Evolutionary conservation across 2,888 invertebrate species (phyloP), one percentile per base, ranked within the genome.

Genomic region (Peribatodes rhomboidaria): DNA sequence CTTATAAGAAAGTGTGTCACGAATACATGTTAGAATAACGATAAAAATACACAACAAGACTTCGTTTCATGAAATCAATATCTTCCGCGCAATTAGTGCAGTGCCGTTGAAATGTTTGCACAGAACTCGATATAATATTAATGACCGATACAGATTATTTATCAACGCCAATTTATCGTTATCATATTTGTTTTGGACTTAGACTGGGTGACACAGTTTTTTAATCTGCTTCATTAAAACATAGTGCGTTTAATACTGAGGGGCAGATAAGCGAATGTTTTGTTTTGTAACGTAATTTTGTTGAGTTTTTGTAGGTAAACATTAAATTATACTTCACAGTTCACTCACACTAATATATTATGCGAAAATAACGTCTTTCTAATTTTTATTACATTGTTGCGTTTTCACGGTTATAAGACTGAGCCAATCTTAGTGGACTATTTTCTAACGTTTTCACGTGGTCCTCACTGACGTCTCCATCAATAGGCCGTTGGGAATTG

Each of bases 181-280:
- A 62, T 62, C 57, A 42, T 60, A 65, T 67, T 68, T 70, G 57
- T 65, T 67, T 57, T 67, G 22, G 55, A 65, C 61, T 61, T 46
- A 67, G 53, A 63, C 58, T 60, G 56, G 50, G 52, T 69, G 72
- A 69, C 70, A 70, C 62, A 72, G 35, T 71, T 69, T 20, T 44
- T 50, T 61, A 53, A 54, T 60, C 61, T 22, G 18, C 22, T 61
- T 49, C 41, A 55, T 44, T 35, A 60, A 52, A 44, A 50, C 50
- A 2, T 42, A 14, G 44, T 8, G 2, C 13, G 37, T 47, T 27
- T 18, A 39, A 33, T 46, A 53, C 39, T 8, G 31, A 27, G 46
- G 14, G 18, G 16, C n/a, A 39, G 60, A 61, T 61, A 54, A 54
- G 44, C 6, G 4, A 27, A 16, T 46, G 52, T 37, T 60, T 60